Evolutionary conservation across 2,797 vertebrate genomes (phyloP).

Genomic region (Aphelocoma californica): DNA sequence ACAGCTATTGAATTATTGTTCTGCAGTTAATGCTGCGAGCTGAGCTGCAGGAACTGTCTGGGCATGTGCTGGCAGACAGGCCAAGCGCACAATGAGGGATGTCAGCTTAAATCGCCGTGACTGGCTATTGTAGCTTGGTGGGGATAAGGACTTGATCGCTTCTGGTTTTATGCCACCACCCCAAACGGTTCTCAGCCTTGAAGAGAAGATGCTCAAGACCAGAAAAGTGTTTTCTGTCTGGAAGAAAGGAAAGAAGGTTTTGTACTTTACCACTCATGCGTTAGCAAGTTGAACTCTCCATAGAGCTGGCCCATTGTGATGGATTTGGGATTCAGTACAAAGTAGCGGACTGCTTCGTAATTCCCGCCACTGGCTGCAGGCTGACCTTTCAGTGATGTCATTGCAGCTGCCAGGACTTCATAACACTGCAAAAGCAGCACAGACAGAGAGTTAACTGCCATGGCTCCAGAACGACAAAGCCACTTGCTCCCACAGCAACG

Average conservation of each 20-base stretch:
- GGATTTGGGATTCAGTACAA: constrained; percentile 92
- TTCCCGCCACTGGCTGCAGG: constrained; percentile 85
- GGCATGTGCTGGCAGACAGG: constrained; percentile 27
- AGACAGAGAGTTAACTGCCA: background rate
- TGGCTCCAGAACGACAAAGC: background rate
- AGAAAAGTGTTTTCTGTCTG: constrained; percentile 4
- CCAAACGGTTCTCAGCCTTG: background rate
- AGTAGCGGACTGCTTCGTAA: constrained; percentile 84
- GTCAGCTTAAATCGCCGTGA: constrained; percentile 43
- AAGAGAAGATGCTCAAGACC: background rate
- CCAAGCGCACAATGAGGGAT: background rate
- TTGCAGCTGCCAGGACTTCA: constrained; percentile 84
- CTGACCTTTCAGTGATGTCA: constrained; percentile 86
- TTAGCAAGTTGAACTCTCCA: constrained; percentile 90
- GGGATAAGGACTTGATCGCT: constrained; percentile 24
- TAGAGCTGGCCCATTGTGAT: constrained; percentile 96
- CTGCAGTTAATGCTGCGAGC: background rate
- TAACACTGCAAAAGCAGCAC: constrained; percentile 82
- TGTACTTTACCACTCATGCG: constrained; percentile 89
- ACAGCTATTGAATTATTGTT: constrained; percentile 46
- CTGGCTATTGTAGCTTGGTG: background rate
- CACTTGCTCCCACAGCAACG: background rate
- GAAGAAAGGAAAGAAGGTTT: background rate
- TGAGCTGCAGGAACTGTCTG: constrained; percentile 54
- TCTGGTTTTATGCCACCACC: constrained; percentile 31